Percentiles rank a stretch among this genome's conserved stretches.
Evolutionary conservation across 2,888 invertebrate species (phyloP).

Genomic region (Nymphalis c-album): DNA sequence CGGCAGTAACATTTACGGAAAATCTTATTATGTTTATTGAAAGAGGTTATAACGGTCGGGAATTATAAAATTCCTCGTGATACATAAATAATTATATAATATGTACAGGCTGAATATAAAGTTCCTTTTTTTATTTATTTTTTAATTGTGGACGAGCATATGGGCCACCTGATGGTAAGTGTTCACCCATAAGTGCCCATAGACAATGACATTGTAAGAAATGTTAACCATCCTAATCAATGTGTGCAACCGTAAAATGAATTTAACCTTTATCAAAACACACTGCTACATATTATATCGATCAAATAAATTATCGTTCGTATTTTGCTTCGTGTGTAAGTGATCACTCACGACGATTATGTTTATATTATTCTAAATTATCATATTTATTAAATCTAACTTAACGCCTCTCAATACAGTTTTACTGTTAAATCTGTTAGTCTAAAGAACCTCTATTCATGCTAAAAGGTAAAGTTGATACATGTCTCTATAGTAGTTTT

Average conservation of each 20-base stretch:
- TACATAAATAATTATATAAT: neutral
- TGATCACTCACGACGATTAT: no score
- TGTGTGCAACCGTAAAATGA: conserved; percentile 10
- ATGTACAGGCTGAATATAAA: neutral
- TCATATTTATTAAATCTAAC: neutral
- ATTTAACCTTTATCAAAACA: conserved; percentile 10
- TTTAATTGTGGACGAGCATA: no score
- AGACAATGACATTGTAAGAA: no score
- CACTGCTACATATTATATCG: neutral
- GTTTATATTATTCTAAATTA: neutral
- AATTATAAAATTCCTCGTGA: conserved; percentile 3
- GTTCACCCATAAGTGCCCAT: no score
- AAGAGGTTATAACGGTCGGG: conserved; percentile 14
- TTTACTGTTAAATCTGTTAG: neutral
- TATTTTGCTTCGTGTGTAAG: no score
- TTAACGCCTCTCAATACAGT: neutral
- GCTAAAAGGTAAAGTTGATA: conserved; percentile 45
- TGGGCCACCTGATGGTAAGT: no score
- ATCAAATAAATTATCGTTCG: neutral
- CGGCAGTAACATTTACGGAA: conserved; percentile 50
- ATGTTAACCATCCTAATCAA: no score
- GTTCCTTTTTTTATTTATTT: no score
- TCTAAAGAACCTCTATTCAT: conserved; percentile 7
- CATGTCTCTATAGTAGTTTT: conserved; percentile 51
- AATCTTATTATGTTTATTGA: conserved; percentile 36